These are phyloP conservation scores for Imbricaverruca yamaguchii DNA, from an alignment of 2,888 invertebrate species.

Conservation along the genomic window DNA sequence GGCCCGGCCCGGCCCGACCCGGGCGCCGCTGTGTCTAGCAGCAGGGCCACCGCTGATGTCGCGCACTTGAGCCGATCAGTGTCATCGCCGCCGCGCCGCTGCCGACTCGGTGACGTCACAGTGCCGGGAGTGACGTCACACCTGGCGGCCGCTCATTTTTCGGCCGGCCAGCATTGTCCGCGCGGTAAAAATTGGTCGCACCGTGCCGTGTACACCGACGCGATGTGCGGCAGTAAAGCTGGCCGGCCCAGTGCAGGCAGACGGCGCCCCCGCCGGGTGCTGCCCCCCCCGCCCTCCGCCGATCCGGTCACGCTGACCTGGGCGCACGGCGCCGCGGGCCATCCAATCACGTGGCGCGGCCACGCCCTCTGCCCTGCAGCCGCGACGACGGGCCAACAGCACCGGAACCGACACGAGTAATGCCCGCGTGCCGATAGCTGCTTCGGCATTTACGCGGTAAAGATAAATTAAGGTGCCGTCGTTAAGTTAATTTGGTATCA, in stretches of 20 bases:
- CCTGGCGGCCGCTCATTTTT: not conserved
- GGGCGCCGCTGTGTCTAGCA: too few relatives aligned
- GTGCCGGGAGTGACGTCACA: not conserved
- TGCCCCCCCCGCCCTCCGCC: not conserved
- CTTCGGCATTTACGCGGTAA: not conserved
- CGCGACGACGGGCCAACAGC: too few relatives aligned
- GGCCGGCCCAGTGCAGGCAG: too few relatives aligned
- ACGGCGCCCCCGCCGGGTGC: too few relatives aligned
- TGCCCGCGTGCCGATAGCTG: not conserved
- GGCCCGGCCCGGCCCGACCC: too few relatives aligned
- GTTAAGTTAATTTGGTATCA: constrained; percentile 15
- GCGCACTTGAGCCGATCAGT: not conserved
- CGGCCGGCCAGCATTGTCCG: not conserved
- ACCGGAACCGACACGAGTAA: not conserved
- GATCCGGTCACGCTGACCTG: not conserved
- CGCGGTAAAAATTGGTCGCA: not conserved
- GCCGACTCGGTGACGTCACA: too few relatives aligned
- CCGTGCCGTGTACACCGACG: not conserved
- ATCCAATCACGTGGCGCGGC: too few relatives aligned
- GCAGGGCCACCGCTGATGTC: not conserved
- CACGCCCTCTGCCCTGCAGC: too few relatives aligned
- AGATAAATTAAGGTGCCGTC: constrained; percentile 14
- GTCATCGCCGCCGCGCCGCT: too few relatives aligned
- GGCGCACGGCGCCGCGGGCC: not conserved
- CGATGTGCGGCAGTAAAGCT: too few relatives aligned